A percentile compares a stretch with the other conserved stretches of the same genome.
These are phyloP conservation scores for Epinephelus lanceolatus DNA, from an alignment of 2,113 vertebrate genomes.

Conservation along the genomic window DNA sequence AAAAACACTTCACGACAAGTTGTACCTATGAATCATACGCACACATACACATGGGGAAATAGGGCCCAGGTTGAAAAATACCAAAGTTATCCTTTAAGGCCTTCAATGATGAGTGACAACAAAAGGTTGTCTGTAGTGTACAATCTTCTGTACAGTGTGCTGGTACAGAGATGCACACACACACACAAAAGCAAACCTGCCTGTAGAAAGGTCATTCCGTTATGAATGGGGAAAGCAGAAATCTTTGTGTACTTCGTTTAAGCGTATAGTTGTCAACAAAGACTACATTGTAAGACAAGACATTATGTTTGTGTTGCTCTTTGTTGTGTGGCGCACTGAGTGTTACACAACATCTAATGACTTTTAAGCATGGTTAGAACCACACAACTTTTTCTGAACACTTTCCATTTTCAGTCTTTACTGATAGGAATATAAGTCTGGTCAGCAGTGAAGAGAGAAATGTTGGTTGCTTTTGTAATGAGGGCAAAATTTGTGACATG, in stretches of 20 bases:
- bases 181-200: not conserved
- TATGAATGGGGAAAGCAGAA: not conserved
- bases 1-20: no score
- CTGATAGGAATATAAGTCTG: not conserved
- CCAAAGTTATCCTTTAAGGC: not conserved
- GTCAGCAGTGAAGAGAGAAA: conserved; percentile 3
- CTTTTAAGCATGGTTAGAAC: not conserved
- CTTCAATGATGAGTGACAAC: not conserved
- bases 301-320: not conserved
- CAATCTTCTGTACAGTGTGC: not conserved
- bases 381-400: not conserved
- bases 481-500: not conserved
- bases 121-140: not conserved
- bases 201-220: not conserved
- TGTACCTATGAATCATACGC: no score
- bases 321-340: not conserved
- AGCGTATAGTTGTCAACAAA: not conserved
- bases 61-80: no score
- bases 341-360: not conserved
- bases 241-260: not conserved
- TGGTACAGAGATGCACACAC: not conserved
- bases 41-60: no score
- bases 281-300: not conserved
- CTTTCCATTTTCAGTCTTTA: not conserved
- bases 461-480: not conserved